Evolutionary conservation across 2,113 vertebrate species (phyloP), one percentile per base, ranked within the genome.

Genomic region (Phalacrocorax brasilianus): DNA sequence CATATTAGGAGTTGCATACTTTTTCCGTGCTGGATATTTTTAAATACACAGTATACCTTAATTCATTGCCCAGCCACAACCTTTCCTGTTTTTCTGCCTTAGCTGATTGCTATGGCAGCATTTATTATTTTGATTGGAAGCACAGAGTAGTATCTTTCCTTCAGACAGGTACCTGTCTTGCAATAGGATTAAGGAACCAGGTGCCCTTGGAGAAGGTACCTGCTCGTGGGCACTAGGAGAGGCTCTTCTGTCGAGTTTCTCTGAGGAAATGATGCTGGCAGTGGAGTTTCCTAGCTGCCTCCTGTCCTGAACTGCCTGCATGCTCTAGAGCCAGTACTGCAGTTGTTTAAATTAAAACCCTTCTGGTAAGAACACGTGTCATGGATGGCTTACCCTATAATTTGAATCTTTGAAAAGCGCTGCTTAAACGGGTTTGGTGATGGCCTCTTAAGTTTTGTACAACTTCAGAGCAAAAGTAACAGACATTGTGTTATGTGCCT

Each of bases 401-500:
- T 59, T 88, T 12, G 56, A 18, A 21, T 56, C 76, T 84, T 81
- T 44, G 56, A 15, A 32, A 49, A 61, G 44, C 16, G 38, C 11
- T 55, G 38, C 65, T 19, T 2, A 7, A 22, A 5, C 2, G 4
- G 65, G 8, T 38, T 63, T 0, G 0, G 49, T 2, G 2, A 12
- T 35, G 32, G 17, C 42, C 50, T 65, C 49, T 50, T 6, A 4
- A 12, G 15, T 42, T 62, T 44, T 63, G 16, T 26, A 19, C 35
- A 27, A 49, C 71, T 79, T 65, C 6, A 3, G 44, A 52, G 74
- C 47, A 62, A 3, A 2, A 66, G 65, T 28, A 58, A 11, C 0
- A 0, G 52, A 8, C 22, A 0, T 11, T 12, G 30, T 0, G 0
- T 35, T 44, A 13, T 3, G 16, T 16, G 18, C 19, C 21, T 52